Base-by-base conservation (phyloP, 2,113 vertebrate species). In the Steatornis caripensis region DNA sequence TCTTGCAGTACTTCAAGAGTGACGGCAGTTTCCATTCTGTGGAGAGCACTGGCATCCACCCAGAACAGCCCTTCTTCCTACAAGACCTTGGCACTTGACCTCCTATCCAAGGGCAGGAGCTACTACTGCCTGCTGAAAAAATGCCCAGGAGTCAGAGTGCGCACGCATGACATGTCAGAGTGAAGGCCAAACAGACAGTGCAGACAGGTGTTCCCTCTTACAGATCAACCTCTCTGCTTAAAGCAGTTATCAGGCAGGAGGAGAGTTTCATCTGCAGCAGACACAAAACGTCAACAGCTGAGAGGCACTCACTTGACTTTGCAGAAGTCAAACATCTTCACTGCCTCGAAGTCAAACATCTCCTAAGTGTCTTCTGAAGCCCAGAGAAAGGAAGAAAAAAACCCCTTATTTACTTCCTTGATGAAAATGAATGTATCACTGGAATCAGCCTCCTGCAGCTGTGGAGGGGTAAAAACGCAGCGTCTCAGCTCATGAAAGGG, bases 131-230 rank as follows among this genome's bases (percentile, higher is more conserved):
- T 0, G 0, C 43, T 64, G 65, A 53, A 24, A 74, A 51, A 87
- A 62, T 11, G 4, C 36, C 36, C 37, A 46, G 34, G 27, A 53
- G 7, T 15, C 45, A n/a, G 27, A 0, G 0, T 41, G 36, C 24
- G 16, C 23, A 0, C 1, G 5, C 45, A 8, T 46, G 68, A 54
- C 5, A 7, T 1, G 20, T 5, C 32, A 39, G 65, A 66, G 27
- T 2, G 3, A 62, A 71, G 36, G 36, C 32, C 20, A n/a, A 82
- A 30, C 3, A 23, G 27, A 34, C 64, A 29, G 46, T 12, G 54
- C 29, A 82, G 58, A 27, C 9, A 64, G 5, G 10, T 7, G 12
- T 55, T 72, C 39, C 15, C 15, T 57, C n/a, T 37, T 64, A 30
- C 11, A 17, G 20, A 71, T 30, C 71, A 76, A 51, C 6, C 29